Conservation (phyloP, 2,888 invertebrate species). For the Eudasyphora cyanicolor region DNA sequence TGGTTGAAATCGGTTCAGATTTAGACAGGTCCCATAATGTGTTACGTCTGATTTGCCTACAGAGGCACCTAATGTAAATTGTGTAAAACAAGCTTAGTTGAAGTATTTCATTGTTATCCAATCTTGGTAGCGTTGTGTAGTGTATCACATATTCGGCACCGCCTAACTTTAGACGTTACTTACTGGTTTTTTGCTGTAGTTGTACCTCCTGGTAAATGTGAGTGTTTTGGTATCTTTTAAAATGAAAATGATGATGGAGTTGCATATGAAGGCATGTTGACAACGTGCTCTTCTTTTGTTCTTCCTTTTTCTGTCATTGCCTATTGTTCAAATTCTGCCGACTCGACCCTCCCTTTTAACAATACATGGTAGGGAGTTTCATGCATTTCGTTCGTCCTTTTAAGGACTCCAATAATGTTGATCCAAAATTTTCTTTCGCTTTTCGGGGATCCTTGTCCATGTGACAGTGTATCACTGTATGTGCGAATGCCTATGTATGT, state of each 20-base stretch:
- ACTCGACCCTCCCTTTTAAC: conserved; percentile 28
- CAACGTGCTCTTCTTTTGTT: conserved; percentile 37
- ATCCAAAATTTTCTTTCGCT: conserved; percentile 30
- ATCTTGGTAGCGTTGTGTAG: no score
- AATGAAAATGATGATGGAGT: conserved; percentile 34
- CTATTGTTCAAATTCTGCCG: not conserved
- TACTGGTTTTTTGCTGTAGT: not conserved
- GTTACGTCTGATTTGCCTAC: no score
- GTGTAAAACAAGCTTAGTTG: no score
- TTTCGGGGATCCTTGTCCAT: not conserved
- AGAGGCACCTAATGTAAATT: no score
- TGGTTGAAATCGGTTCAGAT: no score
- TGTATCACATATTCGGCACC: not conserved
- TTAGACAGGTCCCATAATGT: no score
- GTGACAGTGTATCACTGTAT: not conserved
- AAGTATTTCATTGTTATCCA: no score
- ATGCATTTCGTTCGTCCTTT: not conserved
- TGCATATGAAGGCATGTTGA: conserved; percentile 35
- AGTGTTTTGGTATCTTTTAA: not conserved
- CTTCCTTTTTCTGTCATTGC: not conserved
- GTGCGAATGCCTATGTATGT: not conserved
- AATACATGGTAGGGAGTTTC: conserved; percentile 19
- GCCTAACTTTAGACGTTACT: no score
- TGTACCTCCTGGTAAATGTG: not conserved
- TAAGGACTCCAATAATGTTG: conserved; percentile 47